These are phyloP conservation scores for Drosophila pruinosa DNA, from an alignment of 1,140 invertebrate genomes.

Conservation along the genomic window DNA sequence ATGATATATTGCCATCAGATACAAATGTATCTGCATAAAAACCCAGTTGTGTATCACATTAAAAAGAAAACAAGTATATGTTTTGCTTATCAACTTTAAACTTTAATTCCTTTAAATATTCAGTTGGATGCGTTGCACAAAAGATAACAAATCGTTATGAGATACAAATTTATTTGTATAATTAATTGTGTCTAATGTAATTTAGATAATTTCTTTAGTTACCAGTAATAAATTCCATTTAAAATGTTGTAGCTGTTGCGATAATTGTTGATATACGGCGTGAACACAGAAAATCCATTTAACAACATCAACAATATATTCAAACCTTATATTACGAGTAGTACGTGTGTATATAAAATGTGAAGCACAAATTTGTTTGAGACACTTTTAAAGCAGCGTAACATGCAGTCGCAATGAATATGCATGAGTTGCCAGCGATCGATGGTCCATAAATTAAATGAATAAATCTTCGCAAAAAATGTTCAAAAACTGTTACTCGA, in stretches of 20 bases:
- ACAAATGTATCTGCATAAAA: background rate
- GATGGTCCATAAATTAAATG: slow-evolving; percentile 30
- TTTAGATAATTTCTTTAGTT: slow-evolving; percentile 22
- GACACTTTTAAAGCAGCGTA: slow-evolving; percentile 71
- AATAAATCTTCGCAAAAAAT: slow-evolving; percentile 20
- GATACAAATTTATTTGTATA: background rate
- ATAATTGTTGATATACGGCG: slow-evolving; percentile 41
- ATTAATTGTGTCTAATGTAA: background rate
- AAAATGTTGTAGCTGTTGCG: slow-evolving; percentile 44
- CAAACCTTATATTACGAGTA: background rate
- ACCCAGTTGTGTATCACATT: no score
- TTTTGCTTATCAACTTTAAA: background rate
- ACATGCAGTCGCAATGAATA: slow-evolving; percentile 71
- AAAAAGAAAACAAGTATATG: background rate
- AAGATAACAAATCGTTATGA: background rate
- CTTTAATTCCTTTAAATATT: background rate
- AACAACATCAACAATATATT: slow-evolving; percentile 15
- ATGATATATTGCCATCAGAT: background rate
- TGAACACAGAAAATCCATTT: slow-evolving; percentile 59
- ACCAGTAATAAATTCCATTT: slow-evolving; percentile 32
- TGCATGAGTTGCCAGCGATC: slow-evolving; percentile 46
- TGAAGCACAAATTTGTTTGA: slow-evolving; percentile 67
- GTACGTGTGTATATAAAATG: slow-evolving; percentile 43
- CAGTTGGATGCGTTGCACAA: background rate
- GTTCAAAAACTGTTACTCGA: slow-evolving; percentile 17